Base-by-base conservation (phyloP, 2,888 invertebrate species). In the Theretra japonica region DNA sequence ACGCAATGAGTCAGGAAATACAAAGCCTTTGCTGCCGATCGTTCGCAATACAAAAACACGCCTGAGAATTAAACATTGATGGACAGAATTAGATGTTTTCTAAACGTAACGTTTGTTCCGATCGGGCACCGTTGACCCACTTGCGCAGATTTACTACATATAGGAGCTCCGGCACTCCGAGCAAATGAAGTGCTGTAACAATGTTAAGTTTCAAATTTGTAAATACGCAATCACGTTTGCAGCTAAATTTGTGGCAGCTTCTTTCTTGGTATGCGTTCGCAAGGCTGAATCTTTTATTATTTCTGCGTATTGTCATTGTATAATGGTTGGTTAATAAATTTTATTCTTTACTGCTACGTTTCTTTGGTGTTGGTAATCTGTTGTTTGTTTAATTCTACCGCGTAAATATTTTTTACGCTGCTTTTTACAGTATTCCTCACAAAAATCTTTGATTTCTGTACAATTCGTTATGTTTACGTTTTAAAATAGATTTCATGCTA, bases 41-140 rank as follows among this genome's bases (percentile, higher is more conserved):
- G 28, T 23, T n/a, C 41, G 25, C 15, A 70, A 59, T 50, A 75
- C 77, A 78, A 79, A 78, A 75, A 77, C 74, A 71, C 75, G 30
- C 69, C 73, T 76, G 70, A 77, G 76, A 84, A 79, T 83, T 79
- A 77, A 78, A 80, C 78, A 80, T 60, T 79, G 81, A 84, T 84
- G 83, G 88, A 87, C 89, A 76, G 82, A 92, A 90, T 91, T 91
- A 92, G 90, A 91, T 86, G 90, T 90, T 89, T 87, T 83, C 82
- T 72, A 73, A 78, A 82, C 79, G 78, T 76, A 80, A 73, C 73
- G 82, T 76, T 74, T 68, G 74, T 75, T 76, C 78, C 78, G 77
- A 80, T 79, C 76, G 78, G 75, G 70, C 75, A 75, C 73, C 75
- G 79, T 76, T 84, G 88, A 85, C 89, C 89, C 83, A 86, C 77